Conservation (phyloP, 2,888 invertebrate species). For the Calameuta pallipes region DNA sequence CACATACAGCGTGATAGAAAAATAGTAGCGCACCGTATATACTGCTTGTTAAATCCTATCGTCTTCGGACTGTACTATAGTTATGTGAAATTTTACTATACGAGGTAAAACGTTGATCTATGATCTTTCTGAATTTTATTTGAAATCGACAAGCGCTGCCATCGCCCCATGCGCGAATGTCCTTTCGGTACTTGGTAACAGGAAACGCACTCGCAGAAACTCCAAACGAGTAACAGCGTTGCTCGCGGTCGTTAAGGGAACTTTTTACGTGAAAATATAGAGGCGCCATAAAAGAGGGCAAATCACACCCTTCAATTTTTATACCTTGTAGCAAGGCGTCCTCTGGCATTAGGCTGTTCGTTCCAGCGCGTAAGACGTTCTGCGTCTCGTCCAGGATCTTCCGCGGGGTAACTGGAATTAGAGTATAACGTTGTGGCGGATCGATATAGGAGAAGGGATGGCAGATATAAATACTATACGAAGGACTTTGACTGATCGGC, state of each 20-base stretch:
- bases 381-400: background rate
- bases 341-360: background rate
- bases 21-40: background rate
- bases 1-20: background rate
- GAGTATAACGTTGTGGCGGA: background rate
- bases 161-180: background rate
- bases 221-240: background rate
- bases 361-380: background rate
- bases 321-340: background rate
- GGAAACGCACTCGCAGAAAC: background rate
- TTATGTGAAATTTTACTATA: background rate
- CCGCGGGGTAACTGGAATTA: background rate
- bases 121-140: background rate
- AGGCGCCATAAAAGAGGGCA: conserved; percentile 18
- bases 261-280: conserved; percentile 25
- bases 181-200: background rate
- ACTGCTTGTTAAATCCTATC: background rate
- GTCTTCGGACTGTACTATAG: background rate
- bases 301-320: conserved; percentile 19
- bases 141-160: background rate
- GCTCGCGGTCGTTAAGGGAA: conserved; percentile 14
- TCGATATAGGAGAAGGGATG: background rate
- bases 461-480: background rate
- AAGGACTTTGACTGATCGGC: background rate
- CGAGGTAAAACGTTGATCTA: background rate